Base-by-base conservation (phyloP, 92 coral and sea anemone genomes). In the Siderastrea siderea region DNA sequence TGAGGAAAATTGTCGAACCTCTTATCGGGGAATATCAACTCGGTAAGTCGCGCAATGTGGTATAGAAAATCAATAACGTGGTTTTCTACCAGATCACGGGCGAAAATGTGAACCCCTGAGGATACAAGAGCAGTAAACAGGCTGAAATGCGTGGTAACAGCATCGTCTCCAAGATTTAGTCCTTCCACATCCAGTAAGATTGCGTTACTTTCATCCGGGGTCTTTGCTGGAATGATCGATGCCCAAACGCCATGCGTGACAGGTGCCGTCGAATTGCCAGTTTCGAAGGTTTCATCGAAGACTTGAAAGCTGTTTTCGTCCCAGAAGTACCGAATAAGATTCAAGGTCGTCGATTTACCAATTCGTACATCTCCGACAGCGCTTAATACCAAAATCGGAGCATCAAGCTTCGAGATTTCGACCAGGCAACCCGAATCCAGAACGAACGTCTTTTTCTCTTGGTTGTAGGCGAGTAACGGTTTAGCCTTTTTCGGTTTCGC, bases 181-280 rank as follows among this genome's bases (percentile, higher is more conserved):
- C 82, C 82, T 61, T 78, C 82, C 0, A 78, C 82, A 49, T 78
- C 82, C 0, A 78, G 82, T 4, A 75, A 43, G 48, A 75, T 47
- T 12, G 54, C 49, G 64, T n/a, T 75, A 3, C 79, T 49, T 53
- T 17, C 17, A 7, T 10, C 14, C 63, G 47, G 14, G 78, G n/a
- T 48, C 38, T 54, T 63, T 7, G 65, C n/a, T 13, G 13, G 65
- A 16, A 60, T 60, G 65, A 60, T 60, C 5, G 7, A 44, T 3
- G 80, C 80, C 84, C 84, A 79, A 61, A 79, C 73, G 4, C 73
- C 73, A 10, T 63, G 84, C 73, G 84, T 79, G 47, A 79, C 84
- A 7, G 71, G 72, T 0, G 3, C 58, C 7, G 1, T 15, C n/a
- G 84, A 44, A 50, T 66, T 11, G 44, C 84, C 84, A 61, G 84